Percentiles rank a stretch among this genome's conserved stretches.
Conservation (phyloP, 2,797 vertebrate species). For the Acropternis orthonyx region DNA sequence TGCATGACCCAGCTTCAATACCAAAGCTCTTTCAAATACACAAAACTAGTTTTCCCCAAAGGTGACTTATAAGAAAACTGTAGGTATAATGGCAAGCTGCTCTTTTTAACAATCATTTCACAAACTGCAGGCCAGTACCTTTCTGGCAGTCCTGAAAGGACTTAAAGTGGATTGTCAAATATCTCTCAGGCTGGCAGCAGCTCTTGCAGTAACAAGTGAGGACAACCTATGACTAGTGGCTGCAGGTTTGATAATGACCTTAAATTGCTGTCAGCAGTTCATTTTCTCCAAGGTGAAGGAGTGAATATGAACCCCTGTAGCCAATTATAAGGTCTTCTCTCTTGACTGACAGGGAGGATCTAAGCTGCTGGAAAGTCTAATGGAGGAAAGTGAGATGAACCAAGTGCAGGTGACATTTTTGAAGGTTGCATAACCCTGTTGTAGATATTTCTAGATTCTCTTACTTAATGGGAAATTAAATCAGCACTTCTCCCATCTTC, state of each 20-base stretch:
- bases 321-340: background rate
- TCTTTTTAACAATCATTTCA: background rate
- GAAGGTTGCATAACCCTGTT: background rate
- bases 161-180: background rate
- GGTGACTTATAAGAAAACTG: background rate
- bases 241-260: background rate
- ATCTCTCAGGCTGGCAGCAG: background rate
- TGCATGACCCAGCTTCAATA: background rate
- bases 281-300: background rate
- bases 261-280: background rate
- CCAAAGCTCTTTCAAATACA: background rate
- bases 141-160: background rate
- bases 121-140: background rate
- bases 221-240: background rate
- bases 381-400: background rate
- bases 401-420: background rate
- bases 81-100: background rate
- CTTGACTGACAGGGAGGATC: background rate
- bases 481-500: background rate
- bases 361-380: background rate
- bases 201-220: background rate
- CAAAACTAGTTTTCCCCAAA: background rate
- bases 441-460: background rate
- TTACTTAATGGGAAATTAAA: background rate
- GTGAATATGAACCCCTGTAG: background rate